Evolutionary conservation across 2,797 vertebrate genomes (phyloP), one percentile per base, ranked within the genome.

Genomic region (Sebastes alutus): DNA sequence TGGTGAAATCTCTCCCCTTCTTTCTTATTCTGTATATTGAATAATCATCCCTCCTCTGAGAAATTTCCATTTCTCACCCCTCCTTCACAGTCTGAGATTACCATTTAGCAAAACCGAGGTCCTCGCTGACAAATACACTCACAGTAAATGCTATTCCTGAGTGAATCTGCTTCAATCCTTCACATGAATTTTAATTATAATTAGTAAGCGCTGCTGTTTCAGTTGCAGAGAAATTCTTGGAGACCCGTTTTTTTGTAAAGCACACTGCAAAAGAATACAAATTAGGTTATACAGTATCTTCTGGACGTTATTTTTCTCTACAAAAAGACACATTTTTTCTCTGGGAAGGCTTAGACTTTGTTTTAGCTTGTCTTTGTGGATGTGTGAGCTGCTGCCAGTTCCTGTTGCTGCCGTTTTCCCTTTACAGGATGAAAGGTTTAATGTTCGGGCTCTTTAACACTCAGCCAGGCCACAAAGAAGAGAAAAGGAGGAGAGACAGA

Each of bases 371-470:
- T 82, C 55, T 88, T 87, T 87, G 82, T 83, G 80, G 77, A 69
- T 42, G 82, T 90, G 82, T 85, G 81, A 90, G 84, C 77, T 33
- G 85, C 77, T 93, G 90, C 92, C 91, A 90, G 81, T 55, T 88
- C 49, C 68, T 80, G 75, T 85, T 64, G 73, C 77, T 66, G 72
- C 78, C 2, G 65, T 78, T 88, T 88, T 71, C 30, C 75, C 59
- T 85, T 72, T 62, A 76, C 62, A 71, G 75, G 87, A 91, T 89
- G 88, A 93, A 93, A 91, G 86, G 81, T 89, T 89, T 88, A 84
- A 80, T 87, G 88, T 92, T 84, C 54, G 52, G 68, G 54, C 78
- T 88, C 80, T 91, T 83, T 85, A 90, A 71, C 82, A 78, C 78
- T 74, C 62, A 77, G 79, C 84, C 83, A 82, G 78, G 73, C 72